Evolutionary conservation across 2,797 vertebrate species (phyloP).

Genomic region (Cetoscarus ocellatus): DNA sequence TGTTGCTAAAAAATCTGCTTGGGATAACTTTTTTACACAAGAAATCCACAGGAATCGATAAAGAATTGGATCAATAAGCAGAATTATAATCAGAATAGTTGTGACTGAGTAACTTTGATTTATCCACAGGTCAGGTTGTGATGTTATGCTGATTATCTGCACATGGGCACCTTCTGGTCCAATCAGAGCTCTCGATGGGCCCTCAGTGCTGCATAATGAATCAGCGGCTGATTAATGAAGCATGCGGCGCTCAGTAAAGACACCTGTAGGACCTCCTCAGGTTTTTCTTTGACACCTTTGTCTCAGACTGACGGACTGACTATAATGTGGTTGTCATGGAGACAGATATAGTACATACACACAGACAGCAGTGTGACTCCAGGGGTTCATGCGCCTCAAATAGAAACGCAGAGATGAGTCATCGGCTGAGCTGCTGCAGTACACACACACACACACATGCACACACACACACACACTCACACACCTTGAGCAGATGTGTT

Average conservation of each 20-base stretch:
- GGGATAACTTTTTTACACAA: no score
- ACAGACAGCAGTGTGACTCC: constrained; percentile 72
- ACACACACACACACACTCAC: constrained; percentile 39
- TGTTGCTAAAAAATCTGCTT: no score
- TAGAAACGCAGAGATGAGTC: constrained; percentile 84
- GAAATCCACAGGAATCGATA: no score
- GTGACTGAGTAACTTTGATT: no score
- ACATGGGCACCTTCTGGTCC: no score
- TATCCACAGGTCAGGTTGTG: no score
- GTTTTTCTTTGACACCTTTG: constrained; percentile 39
- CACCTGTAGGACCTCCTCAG: constrained; percentile 9
- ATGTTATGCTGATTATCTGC: no score
- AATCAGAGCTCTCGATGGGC: no score
- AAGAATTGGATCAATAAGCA: no score
- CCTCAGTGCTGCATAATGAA: neutral
- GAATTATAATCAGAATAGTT: no score
- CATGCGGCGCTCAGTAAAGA: neutral
- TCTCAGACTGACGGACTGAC: constrained; percentile 44
- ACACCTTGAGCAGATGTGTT: constrained; percentile 59
- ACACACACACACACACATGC: constrained; percentile 30
- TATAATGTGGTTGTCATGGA: constrained; percentile 69
- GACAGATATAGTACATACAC: constrained; percentile 57
- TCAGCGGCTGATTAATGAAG: neutral
- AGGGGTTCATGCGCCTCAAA: constrained; percentile 83
- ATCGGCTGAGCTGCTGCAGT: constrained; percentile 77